phyloP scores from a whole-genome alignment of 2,113 vertebrate genomes.

The Chascanopsetta lugubris region DNA sequence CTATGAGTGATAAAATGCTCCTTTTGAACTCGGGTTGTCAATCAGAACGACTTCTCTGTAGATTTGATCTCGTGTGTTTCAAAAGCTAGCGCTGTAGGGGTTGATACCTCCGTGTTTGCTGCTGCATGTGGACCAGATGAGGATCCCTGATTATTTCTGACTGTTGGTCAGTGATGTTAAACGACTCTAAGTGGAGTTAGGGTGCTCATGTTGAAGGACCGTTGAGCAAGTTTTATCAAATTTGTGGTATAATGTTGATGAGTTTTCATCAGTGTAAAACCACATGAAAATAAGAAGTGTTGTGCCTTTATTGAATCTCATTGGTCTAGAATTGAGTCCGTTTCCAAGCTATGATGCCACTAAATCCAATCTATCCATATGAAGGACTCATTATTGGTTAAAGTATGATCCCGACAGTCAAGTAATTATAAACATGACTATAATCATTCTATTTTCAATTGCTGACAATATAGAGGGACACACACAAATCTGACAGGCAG shows the following conservation, averaged over 20 bases:
- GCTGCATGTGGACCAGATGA: constrained; percentile 25
- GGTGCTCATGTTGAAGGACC: background rate
- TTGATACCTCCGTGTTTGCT: constrained; percentile 50
- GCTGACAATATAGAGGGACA: too few relatives aligned
- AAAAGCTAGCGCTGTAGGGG: constrained; percentile 42
- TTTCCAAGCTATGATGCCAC: too few relatives aligned
- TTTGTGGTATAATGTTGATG: background rate
- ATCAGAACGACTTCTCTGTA: constrained; percentile 52
- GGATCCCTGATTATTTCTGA: constrained; percentile 6
- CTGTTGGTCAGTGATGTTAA: constrained; percentile 19
- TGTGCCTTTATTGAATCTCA: too few relatives aligned
- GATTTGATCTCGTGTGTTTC: constrained; percentile 56
- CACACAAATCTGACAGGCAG: too few relatives aligned
- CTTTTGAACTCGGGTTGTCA: constrained; percentile 65
- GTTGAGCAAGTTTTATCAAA: background rate
- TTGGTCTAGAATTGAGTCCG: too few relatives aligned
- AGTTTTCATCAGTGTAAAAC: background rate
- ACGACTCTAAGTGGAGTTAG: too few relatives aligned
- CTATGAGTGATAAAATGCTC: constrained; percentile 61
- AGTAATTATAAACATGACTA: too few relatives aligned
- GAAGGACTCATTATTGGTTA: too few relatives aligned
- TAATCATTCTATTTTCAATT: too few relatives aligned
- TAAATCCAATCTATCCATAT: too few relatives aligned
- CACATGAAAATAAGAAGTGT: background rate
- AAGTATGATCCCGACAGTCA: too few relatives aligned